phyloP scores from a whole-genome alignment of 2,113 vertebrate genomes.

The Perognathus longimembris region DNA sequence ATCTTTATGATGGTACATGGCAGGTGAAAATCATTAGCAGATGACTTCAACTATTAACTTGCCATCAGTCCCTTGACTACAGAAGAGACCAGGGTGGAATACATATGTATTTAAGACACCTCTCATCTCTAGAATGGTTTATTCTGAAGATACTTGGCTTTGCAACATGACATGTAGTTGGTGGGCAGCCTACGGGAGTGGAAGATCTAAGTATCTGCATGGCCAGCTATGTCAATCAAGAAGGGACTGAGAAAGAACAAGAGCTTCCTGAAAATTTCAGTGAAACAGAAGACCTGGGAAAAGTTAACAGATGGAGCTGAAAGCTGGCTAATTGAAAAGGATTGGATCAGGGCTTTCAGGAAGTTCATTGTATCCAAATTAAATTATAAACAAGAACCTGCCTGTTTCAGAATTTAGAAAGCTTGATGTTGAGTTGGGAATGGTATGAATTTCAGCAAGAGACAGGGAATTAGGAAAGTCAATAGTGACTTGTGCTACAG shows the following conservation, averaged over 20 bases:
- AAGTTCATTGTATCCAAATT: slow-evolving; percentile 78
- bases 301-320: slow-evolving; percentile 36
- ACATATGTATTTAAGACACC: not conserved
- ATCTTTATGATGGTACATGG: not conserved
- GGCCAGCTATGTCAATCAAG: slow-evolving; percentile 26
- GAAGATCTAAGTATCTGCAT: not conserved
- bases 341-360: slow-evolving; percentile 55
- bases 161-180: not conserved
- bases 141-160: not conserved
- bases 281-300: slow-evolving; percentile 59
- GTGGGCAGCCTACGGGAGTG: not conserved
- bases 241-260: not conserved
- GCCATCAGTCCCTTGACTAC: not conserved
- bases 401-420: slow-evolving; percentile 73
- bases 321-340: slow-evolving; percentile 70
- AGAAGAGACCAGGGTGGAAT: not conserved
- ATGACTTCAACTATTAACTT: not conserved
- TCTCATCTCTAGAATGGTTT: not conserved
- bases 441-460: slow-evolving; percentile 75
- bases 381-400: slow-evolving; percentile 71
- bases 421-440: slow-evolving; percentile 65
- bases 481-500: slow-evolving; percentile 79
- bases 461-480: slow-evolving; percentile 71
- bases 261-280: not conserved
- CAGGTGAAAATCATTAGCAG: not conserved